Conservation (phyloP, 2,113 vertebrate species). For the Salvator merianae region DNA sequence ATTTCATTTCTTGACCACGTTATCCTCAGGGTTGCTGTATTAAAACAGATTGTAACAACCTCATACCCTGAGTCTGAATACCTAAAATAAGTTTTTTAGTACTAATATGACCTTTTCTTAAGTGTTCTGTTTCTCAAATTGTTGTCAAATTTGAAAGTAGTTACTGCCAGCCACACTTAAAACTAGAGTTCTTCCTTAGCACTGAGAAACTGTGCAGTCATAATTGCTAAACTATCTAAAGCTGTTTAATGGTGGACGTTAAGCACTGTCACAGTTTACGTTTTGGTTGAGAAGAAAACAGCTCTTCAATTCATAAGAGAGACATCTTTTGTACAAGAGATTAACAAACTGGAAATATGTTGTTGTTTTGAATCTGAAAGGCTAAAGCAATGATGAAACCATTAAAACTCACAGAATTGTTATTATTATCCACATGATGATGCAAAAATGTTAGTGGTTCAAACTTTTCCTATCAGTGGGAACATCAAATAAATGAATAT, state of each 20-base stretch:
- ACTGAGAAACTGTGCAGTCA: background rate
- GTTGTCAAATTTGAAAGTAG: background rate
- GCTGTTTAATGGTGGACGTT: background rate
- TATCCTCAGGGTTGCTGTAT: too few relatives aligned
- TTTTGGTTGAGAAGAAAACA: background rate
- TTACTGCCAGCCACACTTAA: background rate
- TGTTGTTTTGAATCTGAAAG: background rate
- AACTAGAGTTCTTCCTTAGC: background rate
- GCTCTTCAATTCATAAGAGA: background rate
- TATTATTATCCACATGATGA: slow-evolving; percentile 13
- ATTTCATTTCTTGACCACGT: too few relatives aligned
- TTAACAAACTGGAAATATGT: background rate
- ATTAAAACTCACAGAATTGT: slow-evolving; percentile 26
- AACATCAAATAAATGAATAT: slow-evolving; percentile 40
- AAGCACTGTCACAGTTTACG: background rate
- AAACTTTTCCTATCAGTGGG: slow-evolving; percentile 31
- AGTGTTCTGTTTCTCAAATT: background rate
- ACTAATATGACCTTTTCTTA: too few relatives aligned
- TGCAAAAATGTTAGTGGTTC: slow-evolving; percentile 40
- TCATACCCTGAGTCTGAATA: too few relatives aligned
- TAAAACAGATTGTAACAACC: too few relatives aligned
- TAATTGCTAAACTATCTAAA: background rate
- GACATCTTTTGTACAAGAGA: background rate
- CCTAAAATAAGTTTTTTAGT: too few relatives aligned
- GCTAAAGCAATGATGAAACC: background rate